Evolutionary conservation across 2,113 vertebrate species (phyloP).

Genomic region (Choloepus hoffmanni): DNA sequence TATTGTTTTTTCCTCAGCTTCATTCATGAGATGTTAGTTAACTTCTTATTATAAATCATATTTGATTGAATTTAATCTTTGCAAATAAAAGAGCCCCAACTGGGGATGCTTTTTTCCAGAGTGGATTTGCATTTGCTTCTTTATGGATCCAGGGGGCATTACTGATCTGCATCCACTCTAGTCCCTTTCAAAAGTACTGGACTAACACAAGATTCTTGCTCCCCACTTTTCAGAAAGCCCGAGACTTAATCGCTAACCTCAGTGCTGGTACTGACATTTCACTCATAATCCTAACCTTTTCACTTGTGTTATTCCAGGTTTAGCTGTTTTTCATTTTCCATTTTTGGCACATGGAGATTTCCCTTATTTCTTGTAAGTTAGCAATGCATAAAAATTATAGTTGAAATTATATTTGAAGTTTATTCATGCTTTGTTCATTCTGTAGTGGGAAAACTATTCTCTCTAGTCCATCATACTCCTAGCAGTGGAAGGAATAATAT

Average conservation of each 20-base stretch:
- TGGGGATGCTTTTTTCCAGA: too few species aligned
- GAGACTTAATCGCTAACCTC: neutral
- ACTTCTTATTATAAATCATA: neutral
- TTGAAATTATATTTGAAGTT: neutral
- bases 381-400: neutral
- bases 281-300: neutral
- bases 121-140: conserved; percentile 9
- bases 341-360: neutral
- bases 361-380: neutral
- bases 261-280: neutral
- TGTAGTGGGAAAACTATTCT: neutral
- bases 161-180: neutral
- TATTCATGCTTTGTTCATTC: neutral
- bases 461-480: neutral
- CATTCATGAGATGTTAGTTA: neutral
- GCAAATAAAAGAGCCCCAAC: neutral
- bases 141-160: neutral
- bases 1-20: neutral
- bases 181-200: neutral
- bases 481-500: neutral
- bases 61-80: conserved; percentile 9
- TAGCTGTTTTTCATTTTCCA: conserved; percentile 4
- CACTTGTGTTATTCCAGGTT: conserved; percentile 4
- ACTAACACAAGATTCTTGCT: neutral
- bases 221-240: neutral